These are phyloP conservation scores for Nomada hirtipes DNA, from an alignment of 2,888 invertebrate genomes.

Conservation along the genomic window DNA sequence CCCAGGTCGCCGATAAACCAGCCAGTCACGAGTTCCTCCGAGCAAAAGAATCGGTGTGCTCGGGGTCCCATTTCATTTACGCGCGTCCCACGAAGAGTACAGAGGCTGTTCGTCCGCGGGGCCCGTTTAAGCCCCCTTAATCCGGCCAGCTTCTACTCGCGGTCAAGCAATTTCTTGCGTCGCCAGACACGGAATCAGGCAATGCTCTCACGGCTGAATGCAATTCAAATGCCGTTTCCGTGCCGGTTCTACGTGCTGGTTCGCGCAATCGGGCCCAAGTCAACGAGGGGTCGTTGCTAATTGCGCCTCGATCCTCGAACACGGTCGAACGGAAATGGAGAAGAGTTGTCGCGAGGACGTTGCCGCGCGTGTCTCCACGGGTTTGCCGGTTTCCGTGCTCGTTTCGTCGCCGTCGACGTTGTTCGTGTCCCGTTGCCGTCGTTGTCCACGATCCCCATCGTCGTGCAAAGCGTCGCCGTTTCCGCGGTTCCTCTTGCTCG, in stretches of 20 bases:
- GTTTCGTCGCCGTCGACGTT: constrained; percentile 29
- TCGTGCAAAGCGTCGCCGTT: constrained; percentile 50
- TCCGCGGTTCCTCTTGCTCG: constrained; percentile 52
- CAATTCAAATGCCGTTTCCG: constrained; percentile 61
- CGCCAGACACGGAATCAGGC: constrained; percentile 62
- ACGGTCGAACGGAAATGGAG: constrained; percentile 76
- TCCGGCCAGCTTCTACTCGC: neutral
- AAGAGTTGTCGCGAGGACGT: constrained; percentile 72
- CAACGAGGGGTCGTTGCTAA: constrained; percentile 70
- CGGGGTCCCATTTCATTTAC: constrained; percentile 20
- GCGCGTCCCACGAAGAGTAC: constrained; percentile 11
- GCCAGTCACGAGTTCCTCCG: constrained; percentile 18
- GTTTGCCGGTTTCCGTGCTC: constrained; percentile 45
- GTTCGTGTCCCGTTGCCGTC: constrained; percentile 35
- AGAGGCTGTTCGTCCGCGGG: neutral
- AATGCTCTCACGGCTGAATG: constrained; percentile 64
- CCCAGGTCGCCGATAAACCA: neutral
- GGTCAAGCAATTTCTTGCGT: constrained; percentile 58
- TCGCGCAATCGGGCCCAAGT: constrained; percentile 45
- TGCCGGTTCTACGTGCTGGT: constrained; percentile 47
- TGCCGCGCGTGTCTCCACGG: constrained; percentile 36
- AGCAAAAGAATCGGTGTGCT: constrained; percentile 12
- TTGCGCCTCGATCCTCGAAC: constrained; percentile 66
- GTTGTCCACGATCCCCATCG: constrained; percentile 27
- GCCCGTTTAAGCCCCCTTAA: neutral